Percentiles rank a stretch among this genome's conserved stretches.
Conservation (phyloP, 53 echinoderm and acorn worm species). For the Echinometra lucunter region DNA sequence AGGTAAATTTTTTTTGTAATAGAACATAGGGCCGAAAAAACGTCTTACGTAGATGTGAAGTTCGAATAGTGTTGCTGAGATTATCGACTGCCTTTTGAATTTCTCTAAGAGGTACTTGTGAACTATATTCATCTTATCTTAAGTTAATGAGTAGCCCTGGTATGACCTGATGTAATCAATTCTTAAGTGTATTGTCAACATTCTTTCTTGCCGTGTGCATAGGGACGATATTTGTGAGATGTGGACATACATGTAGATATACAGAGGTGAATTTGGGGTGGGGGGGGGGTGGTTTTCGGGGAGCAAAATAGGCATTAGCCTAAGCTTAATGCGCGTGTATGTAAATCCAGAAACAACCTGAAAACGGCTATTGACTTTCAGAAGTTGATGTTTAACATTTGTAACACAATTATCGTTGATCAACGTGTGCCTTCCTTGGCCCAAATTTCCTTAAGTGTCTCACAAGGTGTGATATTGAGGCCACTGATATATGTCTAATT, state of each 20-base stretch:
- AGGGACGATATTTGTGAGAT: neutral
- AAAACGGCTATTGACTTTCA: no score
- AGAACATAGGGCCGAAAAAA: neutral
- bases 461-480: no score
- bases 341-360: no score
- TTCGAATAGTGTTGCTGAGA: neutral
- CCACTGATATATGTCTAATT: no score
- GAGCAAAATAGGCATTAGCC: no score
- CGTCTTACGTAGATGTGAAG: constrained; percentile 1
- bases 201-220: neutral
- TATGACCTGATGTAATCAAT: neutral
- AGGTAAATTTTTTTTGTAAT: neutral
- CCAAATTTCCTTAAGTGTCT: no score
- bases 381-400: no score
- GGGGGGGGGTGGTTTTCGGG: neutral
- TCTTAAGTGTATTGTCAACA: neutral
- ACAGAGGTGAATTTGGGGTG: neutral
- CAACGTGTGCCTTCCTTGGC: no score
- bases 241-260: neutral
- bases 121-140: neutral
- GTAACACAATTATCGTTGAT: no score
- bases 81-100: neutral
- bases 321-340: no score
- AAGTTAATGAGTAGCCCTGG: neutral
- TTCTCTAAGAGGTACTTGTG: neutral